Conservation (phyloP, 2,113 vertebrate genomes). For the Atrichornis clamosus region DNA sequence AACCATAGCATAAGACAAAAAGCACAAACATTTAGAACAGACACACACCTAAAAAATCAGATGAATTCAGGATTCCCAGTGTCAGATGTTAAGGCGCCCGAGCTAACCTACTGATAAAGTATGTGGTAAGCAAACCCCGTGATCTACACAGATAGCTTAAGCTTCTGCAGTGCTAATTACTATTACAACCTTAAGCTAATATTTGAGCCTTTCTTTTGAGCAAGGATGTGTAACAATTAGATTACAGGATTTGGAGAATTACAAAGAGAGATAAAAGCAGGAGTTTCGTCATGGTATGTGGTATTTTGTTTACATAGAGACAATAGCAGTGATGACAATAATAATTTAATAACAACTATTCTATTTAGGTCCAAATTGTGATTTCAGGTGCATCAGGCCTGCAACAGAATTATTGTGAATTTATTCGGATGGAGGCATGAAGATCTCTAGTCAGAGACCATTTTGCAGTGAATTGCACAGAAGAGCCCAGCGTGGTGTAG, state of each 20-base stretch:
- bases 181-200: constrained; percentile 64
- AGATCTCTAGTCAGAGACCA: not conserved
- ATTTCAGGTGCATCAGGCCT: not conserved
- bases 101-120: not conserved
- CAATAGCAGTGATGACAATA: not conserved
- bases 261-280: constrained; percentile 45
- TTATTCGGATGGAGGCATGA: not conserved
- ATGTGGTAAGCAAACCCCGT: constrained; percentile 15
- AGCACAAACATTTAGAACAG: not conserved
- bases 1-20: not conserved
- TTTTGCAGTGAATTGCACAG: not conserved
- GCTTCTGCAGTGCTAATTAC: constrained; percentile 58
- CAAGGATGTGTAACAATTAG: constrained; percentile 67
- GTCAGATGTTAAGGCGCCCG: not conserved
- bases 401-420: not conserved
- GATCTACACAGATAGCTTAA: constrained; percentile 51
- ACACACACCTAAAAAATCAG: not conserved
- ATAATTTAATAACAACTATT: not conserved
- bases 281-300: constrained; percentile 9
- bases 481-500: not conserved
- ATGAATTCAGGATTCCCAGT: not conserved
- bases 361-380: not conserved
- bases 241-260: constrained; percentile 64
- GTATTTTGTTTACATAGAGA: constrained; percentile 40
- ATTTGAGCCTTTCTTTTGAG: constrained; percentile 62